Conservation (phyloP, 2,113 vertebrate species). For the Paraplagusia blochii region DNA sequence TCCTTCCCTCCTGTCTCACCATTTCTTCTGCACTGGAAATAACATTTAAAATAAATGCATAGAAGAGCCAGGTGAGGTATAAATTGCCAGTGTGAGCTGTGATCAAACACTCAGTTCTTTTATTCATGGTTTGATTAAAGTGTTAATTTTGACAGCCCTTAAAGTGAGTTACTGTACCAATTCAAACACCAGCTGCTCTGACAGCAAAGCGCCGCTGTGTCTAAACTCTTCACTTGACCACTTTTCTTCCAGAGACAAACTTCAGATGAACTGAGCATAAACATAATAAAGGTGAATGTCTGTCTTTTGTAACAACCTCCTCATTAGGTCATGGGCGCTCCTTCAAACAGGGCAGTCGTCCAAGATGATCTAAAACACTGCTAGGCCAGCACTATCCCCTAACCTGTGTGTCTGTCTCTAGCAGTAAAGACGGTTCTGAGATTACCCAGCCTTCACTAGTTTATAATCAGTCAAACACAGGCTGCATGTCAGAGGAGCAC, state of each 20-base stretch:
- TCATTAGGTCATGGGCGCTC: slow-evolving; percentile 52
- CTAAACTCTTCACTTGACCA: slow-evolving; percentile 48
- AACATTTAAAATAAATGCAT: too few relatives aligned
- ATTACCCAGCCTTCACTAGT: slow-evolving; percentile 74
- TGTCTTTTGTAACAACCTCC: slow-evolving; percentile 65
- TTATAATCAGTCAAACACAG: slow-evolving; percentile 79
- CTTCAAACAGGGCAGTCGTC: slow-evolving; percentile 61
- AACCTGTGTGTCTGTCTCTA: slow-evolving; percentile 56
- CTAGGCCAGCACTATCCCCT: slow-evolving; percentile 48
- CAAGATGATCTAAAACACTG: slow-evolving; percentile 58
- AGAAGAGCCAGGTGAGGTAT: too few relatives aligned
- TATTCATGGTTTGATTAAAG: too few relatives aligned
- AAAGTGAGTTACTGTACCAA: background rate
- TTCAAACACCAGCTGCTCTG: slow-evolving; percentile 44
- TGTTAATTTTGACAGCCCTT: too few relatives aligned
- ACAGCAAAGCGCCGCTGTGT: slow-evolving; percentile 22
- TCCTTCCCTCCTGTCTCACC: too few relatives aligned
- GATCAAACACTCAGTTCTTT: too few relatives aligned
- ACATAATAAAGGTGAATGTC: slow-evolving; percentile 71
- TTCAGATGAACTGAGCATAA: slow-evolving; percentile 60
- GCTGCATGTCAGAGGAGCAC: slow-evolving; percentile 2
- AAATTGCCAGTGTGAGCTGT: too few relatives aligned
- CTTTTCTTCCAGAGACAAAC: slow-evolving; percentile 48
- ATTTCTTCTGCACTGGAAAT: too few relatives aligned
- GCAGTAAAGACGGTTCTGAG: slow-evolving; percentile 70